A percentile compares a stretch with the other conserved stretches of the same genome.
These are phyloP conservation scores for Anser brachyrhynchus DNA, from an alignment of 2,113 vertebrate species.

Conservation along the genomic window DNA sequence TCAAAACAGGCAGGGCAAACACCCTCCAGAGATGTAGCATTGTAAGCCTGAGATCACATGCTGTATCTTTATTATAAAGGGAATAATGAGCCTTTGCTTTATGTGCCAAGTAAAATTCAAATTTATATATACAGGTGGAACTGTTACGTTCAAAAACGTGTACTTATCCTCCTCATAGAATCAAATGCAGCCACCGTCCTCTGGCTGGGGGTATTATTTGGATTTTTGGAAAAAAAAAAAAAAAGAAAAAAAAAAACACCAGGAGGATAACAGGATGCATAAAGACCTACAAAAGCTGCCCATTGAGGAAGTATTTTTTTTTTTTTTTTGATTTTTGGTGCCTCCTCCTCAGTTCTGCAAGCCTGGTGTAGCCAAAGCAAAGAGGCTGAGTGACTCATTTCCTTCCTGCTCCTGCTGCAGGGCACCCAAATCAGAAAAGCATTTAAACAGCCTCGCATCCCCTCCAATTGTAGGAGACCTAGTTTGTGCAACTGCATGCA, in stretches of 20 bases:
- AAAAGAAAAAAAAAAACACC: not conserved
- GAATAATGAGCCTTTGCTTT: not conserved
- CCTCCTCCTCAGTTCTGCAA: slow-evolving; percentile 22
- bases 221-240: not conserved
- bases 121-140: not conserved
- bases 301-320: not conserved
- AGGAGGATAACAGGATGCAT: not conserved
- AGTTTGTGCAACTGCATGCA: not conserved
- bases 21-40: not conserved
- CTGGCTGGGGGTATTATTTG: not conserved
- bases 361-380: not conserved
- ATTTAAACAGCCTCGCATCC: not conserved
- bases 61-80: not conserved
- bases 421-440: not conserved
- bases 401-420: slow-evolving; percentile 41
- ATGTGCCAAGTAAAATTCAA: not conserved
- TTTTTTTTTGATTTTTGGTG: slow-evolving; percentile 22
- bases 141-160: not conserved
- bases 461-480: rapidly evolving
- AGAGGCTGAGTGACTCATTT: slow-evolving; percentile 58
- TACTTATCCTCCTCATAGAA: not conserved
- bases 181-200: not conserved
- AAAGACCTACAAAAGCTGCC: not conserved
- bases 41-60: not conserved
- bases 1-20: not conserved